Evolutionary conservation across 23 tunicate species (phyloP).

Genomic region (Ciona savignyi): DNA sequence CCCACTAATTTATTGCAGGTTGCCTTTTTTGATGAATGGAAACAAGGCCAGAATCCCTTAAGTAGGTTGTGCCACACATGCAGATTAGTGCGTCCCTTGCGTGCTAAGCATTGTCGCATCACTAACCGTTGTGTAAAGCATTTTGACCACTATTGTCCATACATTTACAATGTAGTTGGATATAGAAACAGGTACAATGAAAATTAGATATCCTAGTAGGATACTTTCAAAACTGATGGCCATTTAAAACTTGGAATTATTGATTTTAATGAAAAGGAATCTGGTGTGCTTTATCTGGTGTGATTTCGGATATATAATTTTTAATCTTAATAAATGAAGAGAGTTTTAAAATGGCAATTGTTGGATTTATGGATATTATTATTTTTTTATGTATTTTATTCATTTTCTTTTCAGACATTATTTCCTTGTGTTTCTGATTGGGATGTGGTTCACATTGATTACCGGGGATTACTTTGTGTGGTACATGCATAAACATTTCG

Average conservation of each 20-base stretch:
- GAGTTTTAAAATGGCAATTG: too few species aligned
- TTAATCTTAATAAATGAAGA: too few species aligned
- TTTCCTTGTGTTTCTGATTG: constrained; percentile 57
- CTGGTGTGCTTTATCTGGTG: too few species aligned
- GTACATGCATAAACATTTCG: constrained; percentile 34
- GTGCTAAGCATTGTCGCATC: constrained; percentile 95
- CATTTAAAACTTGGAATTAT: too few species aligned
- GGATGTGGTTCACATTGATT: constrained; percentile 56
- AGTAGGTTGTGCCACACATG: constrained; percentile 94
- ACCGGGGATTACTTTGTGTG: constrained; percentile 68
- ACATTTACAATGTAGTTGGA: constrained; percentile 87
- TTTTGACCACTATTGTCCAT: constrained; percentile 98
- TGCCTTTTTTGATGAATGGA: constrained; percentile 92
- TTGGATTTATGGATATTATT: too few species aligned
- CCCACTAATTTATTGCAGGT: too few species aligned
- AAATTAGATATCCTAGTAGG: not conserved
- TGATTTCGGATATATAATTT: too few species aligned
- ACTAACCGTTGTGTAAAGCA: constrained; percentile 96
- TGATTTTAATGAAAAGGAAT: too few species aligned
- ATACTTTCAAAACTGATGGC: not conserved
- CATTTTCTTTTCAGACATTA: constrained; percentile 49
- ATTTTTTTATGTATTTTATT: not conserved
- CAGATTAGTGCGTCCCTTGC: constrained; percentile 77
- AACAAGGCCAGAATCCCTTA: constrained; percentile 81
- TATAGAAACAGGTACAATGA: constrained; percentile 65